Base-by-base conservation (phyloP, 2,888 invertebrate species). In the Habroteleia sp. region DNA sequence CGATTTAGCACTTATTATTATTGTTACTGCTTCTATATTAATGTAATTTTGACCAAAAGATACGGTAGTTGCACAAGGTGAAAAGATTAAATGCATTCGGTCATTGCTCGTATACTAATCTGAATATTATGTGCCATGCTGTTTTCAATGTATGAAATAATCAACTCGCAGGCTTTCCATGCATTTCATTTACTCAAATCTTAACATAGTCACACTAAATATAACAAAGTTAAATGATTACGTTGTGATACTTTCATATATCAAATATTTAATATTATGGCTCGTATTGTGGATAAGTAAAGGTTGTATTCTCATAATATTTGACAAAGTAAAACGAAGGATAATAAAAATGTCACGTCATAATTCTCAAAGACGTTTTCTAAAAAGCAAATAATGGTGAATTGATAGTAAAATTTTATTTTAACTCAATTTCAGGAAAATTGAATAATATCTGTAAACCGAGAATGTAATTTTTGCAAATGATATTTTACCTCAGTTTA, bases 181-280 rank as follows among this genome's bases (percentile, higher is more conserved):
- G 41, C 48, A 54, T 69, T 62, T 56, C 62, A 71, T 54, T 71
- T 46, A 62, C 46, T 48, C 31, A 63, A 46, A 54, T 46, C 62
- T 62, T 71, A 46, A 37, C 39, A 35, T 31, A 52, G 8, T 46
- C 31, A 13, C 29, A 29, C 16, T 27, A 54, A 60, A 71, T 71
- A 37, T 56, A 71, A 60, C 44, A 37, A 71, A 54, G 62, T 63
- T 71, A 54, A 71, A 54, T 63, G 71, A 69, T 60, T 33, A 44
- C 52, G 10, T 35, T 20, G 14, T 39, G 62, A 62, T 60, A 41
- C 62, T 31, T 46, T 44, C 54, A 71, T 62, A 54, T 48, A 71
- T 71, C 48, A 54, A 10, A 8, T 31, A 17, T 4, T 58, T n/a
- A n/a, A n/a, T n/a, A n/a, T n/a, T n/a, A n/a, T n/a, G n/a, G n/a